Base-by-base conservation (phyloP, 2,888 invertebrate species). In the Temnothorax ravouxi region DNA sequence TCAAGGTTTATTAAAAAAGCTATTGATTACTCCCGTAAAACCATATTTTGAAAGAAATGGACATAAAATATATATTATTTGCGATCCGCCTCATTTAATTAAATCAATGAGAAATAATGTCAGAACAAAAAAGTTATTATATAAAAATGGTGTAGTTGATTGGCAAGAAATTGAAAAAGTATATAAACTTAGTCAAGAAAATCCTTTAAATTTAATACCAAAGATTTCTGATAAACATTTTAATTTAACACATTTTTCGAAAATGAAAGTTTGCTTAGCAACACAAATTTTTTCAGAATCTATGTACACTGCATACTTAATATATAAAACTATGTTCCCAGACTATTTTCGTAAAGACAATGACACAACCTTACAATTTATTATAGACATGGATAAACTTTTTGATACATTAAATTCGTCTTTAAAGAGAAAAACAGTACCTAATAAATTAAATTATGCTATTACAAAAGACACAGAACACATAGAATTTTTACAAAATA, bases 241-340 rank as follows among this genome's bases (percentile, higher is more conserved):
- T 61, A 18, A 61, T 18, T 3, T 61, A n/a, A n/a, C 29, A 18
- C 34, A 61, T 0, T 38, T 61, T 61, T 61, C 18, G 9, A 61
- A 61, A 61, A 61, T 61, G 4, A 61, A n/a, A 8, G 61, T 61
- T 61, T 4, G 18, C 1, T n/a, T 61, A n/a, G 61, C 3, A 9
- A n/a, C 38, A n/a, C 34, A 61, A 61, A 9, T 61, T n/a, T 38
- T 61, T 61, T 61, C n/a, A 38, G n/a, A 61, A n/a, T 61, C 34
- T 1, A 61, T 61, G 61, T 61, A 61, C n/a, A 61, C 34, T 18
- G 61, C 61, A 3, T n/a, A 61, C 47, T 15, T 47, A 47, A 15
- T 47, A 15, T 47, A 47, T 15, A 47, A 47, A 47, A 15, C 15
- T 47, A 47, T 47, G 15, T 47, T 47, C 13, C 47, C 47, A 4